Evolutionary conservation across 2,888 invertebrate species (phyloP), one percentile per base, ranked within the genome.

Genomic region (Scrobipalpa costella): DNA sequence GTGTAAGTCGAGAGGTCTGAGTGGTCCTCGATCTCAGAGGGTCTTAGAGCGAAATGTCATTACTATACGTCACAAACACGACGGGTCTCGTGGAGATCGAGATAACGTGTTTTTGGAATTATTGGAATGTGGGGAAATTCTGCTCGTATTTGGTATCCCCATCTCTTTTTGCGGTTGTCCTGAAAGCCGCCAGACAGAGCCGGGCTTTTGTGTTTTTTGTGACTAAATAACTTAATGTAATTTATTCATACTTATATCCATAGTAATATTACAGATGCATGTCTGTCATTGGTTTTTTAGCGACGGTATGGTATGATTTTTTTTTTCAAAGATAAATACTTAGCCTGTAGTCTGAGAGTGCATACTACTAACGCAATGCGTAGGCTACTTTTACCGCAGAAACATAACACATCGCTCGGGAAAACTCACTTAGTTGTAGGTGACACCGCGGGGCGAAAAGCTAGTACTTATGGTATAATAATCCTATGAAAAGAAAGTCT

Each of bases 1-100:
- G 83, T 83, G 82, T 82, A 79, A 80, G 76, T 81, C 72, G 76
- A 84, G 84, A 66, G 73, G 61, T 57, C 71, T 67, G 75, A 78
- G 76, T 70, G 72, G 63, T 70, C 62, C 76, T 78, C 71, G 71
- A 73, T 71, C 64, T 64, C 68, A 64, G 65, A 71, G 74, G 72
- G 71, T 67, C 69, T 62, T 67, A 63, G 47, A 61, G 64, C 63
- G 70, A 67, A 69, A 72, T 66, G 72, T 73, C 73, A 75, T 75
- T 73, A 75, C 74, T 73, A 65, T 65, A 68, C 70, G 76, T 76
- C 76, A 73, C 66, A 66, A 64, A 66, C 76, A 76, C 69, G 61
- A 27, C 59, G 59, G 19, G 19, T 40, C 34, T n/a, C 6, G 57
- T 33, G 38, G 47, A 44, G 44, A 27, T 59, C 44, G 27, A 59